Evolutionary conservation across 1,140 invertebrate genomes (phyloP), one percentile per base, ranked within the genome.

Genomic region (Drosophila repleta): DNA sequence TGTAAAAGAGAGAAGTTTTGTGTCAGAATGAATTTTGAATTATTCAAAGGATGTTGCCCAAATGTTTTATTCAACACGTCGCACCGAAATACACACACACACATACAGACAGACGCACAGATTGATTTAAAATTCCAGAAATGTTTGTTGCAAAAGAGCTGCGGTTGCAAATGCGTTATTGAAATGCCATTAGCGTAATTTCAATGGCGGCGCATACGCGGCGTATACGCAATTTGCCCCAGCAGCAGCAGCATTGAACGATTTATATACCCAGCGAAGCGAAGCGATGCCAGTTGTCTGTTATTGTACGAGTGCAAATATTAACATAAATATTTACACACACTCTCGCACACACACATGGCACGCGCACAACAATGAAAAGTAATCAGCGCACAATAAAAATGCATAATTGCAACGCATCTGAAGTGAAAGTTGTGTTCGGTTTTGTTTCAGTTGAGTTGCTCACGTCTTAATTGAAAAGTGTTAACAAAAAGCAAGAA

Each of bases 171-270:
- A 66, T 65, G 61, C 57, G 60, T 78, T 75, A 82, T 87, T 87
- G 79, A 87, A 88, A 87, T 88, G 83, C 78, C 83, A 87, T 88
- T 87, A 87, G 82, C 66, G 79, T 49, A 48, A 71, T 79, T 71
- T 62, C 67, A 63, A 46, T 46, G 57, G 18, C 39, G 37, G 18
- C 52, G 15, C 70, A 58, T 29, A 85, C 74, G 77, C 69, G 82
- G 69, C 82, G 74, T 87, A 87, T 87, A 76, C 67, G 71, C 71
- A 79, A 87, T 81, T 65, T 85, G 70, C 55, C 69, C 24, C 57
- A 41, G 35, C 29, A 43, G 39, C 39, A 43, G 6, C n/a, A 15
- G n/a, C 39, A 43, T 43, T 17, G 17, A 43, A 2, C 39, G 32
- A 35, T 35, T 35, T 13, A 35, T 35, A 35, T 35, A 35, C 32